Evolutionary conservation across 2,888 invertebrate species (phyloP).

Genomic region (Macroteleia sp.): DNA sequence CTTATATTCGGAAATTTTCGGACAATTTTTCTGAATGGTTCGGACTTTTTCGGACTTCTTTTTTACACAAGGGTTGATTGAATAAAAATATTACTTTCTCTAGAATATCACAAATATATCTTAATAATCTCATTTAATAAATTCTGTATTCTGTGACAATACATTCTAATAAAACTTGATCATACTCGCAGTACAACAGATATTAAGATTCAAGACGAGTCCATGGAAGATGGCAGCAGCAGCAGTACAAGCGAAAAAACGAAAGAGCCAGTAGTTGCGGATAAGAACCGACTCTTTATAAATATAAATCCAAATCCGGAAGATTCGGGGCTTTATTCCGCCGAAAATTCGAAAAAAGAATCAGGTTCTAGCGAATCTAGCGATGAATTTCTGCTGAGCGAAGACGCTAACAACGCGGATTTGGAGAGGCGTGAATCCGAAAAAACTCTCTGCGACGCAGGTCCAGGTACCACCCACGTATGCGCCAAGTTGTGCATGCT

Average conservation of each 20-base stretch:
- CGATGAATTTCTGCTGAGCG: conserved; percentile 81
- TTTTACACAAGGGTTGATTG: too few relatives aligned
- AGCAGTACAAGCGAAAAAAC: conserved; percentile 44
- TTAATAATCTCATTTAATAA: too few relatives aligned
- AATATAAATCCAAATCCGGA: conserved; percentile 79
- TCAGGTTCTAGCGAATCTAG: conserved; percentile 82
- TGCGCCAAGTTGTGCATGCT: conserved; percentile 91
- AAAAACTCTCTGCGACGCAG: conserved; percentile 66
- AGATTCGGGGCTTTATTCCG: conserved; percentile 82
- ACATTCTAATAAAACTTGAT: background rate
- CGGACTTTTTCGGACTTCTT: too few relatives aligned
- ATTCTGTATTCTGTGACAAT: too few relatives aligned
- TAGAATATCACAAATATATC: too few relatives aligned
- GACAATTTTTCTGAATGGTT: too few relatives aligned
- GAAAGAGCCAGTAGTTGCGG: conserved; percentile 35
- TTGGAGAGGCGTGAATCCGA: conserved; percentile 18
- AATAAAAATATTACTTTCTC: too few relatives aligned
- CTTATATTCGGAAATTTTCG: too few relatives aligned
- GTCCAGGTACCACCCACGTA: conserved; percentile 85
- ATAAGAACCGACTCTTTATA: conserved; percentile 73
- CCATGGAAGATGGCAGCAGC: conserved; percentile 58
- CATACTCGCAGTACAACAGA: conserved; percentile 22
- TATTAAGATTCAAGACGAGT: conserved; percentile 44
- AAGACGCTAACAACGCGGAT: conserved; percentile 77
- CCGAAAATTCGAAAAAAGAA: conserved; percentile 81